Percentiles rank a stretch among this genome's conserved stretches.
These are phyloP conservation scores for Galleria mellonella DNA, from an alignment of 1,140 invertebrate species.

Conservation along the genomic window DNA sequence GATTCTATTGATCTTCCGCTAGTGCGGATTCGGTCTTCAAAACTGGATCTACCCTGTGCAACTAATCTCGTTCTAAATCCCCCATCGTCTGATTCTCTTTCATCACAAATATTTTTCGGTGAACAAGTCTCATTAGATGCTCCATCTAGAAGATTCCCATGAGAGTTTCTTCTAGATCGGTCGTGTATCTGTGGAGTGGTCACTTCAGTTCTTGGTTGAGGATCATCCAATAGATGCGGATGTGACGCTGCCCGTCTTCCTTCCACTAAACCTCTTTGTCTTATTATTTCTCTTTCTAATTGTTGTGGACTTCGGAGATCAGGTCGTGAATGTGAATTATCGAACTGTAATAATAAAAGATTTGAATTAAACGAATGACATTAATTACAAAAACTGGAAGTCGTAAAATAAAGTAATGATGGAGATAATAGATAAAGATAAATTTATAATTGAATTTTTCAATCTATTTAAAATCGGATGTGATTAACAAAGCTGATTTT, in stretches of 20 bases:
- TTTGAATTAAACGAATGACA: not conserved
- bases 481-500: too few relatives aligned
- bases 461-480: not conserved
- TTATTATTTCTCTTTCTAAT: constrained; percentile 73
- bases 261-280: constrained; percentile 73
- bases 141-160: constrained; percentile 74
- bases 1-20: constrained; percentile 60
- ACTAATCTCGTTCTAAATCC: constrained; percentile 69
- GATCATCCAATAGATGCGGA: constrained; percentile 78
- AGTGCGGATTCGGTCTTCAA: constrained; percentile 58
- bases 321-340: constrained; percentile 56
- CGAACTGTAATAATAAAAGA: constrained; percentile 38
- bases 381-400: not conserved
- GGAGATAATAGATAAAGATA: not conserved
- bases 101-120: constrained; percentile 40
- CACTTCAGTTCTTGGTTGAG: constrained; percentile 55
- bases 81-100: constrained; percentile 76
- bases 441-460: not conserved
- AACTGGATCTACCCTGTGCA: constrained; percentile 60
- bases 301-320: constrained; percentile 76
- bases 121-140: constrained; percentile 38
- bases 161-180: constrained; percentile 71
- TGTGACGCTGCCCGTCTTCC: constrained; percentile 77
- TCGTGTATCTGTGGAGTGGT: constrained; percentile 51
- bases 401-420: not conserved